Evolutionary conservation across 2,888 invertebrate species (phyloP), one percentile per base, ranked within the genome.

Genomic region (Cheilosia vernalis): DNA sequence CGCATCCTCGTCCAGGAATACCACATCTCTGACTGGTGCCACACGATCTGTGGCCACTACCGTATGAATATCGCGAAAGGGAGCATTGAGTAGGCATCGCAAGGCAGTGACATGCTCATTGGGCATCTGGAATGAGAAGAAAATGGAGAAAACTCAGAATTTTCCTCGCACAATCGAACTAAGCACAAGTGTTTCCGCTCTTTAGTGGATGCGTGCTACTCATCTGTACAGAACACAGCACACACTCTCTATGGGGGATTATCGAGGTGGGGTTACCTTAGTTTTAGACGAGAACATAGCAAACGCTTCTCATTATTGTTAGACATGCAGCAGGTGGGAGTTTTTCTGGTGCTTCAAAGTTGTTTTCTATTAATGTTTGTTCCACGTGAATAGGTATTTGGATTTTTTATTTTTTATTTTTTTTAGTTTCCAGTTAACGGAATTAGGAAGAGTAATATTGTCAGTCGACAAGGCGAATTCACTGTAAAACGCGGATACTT

Each of bases 51-150:
- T 87, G 37, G 87, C 87, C 30, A 88, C 87, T 42, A 91, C 89
- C 33, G 91, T 89, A 64, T 90, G 90, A 33, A 91, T 87, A 85
- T 91, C 91, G 15, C 91, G 89, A 72, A 91, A 91, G 17, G 91
- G 89, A 6, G 89, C 90, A 79, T 91, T 89, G 33, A 91, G 85
- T 2, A 92, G 87, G 66, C 91, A 91, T 70, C 91, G 90, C 42
- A 92, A 88, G 27, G 89, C 87, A 61, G 88, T 85, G 37, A 88
- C 88, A 63, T 88, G 87, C 79, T 91, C 91, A 79, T 88, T 88
- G 72, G 91, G 89, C 87, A 91, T 88, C 92, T 91, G 83, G 37
- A 89, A 88, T 55, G 78, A 78, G 79, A 76, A 85, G 64, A 78
- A 85, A 64, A 88, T 51, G 27, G 72, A 67, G 60, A 67, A 84